Evolutionary conservation across 2,888 invertebrate species (phyloP).

Genomic region (Pantelozetes paolii): DNA sequence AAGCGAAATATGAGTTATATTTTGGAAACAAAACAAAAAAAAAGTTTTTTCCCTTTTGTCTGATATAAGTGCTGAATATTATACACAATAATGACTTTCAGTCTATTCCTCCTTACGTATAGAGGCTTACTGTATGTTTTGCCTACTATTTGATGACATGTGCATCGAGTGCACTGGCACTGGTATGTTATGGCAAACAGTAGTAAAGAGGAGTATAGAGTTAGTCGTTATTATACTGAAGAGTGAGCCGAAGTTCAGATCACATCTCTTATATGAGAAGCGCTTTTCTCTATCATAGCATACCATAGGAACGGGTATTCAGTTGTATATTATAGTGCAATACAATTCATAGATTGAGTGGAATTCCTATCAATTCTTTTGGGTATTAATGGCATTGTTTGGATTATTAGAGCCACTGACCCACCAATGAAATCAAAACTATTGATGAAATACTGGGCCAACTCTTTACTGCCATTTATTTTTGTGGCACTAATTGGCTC

Average conservation of each 20-base stretch:
- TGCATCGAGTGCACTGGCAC: not conserved
- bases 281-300: not conserved
- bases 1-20: too few relatives aligned
- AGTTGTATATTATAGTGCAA: too few relatives aligned
- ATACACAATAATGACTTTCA: too few relatives aligned
- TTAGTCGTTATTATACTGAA: not conserved
- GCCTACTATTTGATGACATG: slow-evolving; percentile 10
- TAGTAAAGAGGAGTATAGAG: not conserved
- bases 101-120: too few relatives aligned
- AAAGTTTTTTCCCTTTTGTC: too few relatives aligned
- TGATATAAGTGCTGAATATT: too few relatives aligned
- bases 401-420: slow-evolving; percentile 23
- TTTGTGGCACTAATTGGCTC: slow-evolving; percentile 26
- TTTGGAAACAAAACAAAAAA: too few relatives aligned
- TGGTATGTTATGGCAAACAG: not conserved
- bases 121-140: not conserved
- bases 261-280: not conserved
- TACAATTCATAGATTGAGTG: too few relatives aligned
- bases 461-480: slow-evolving; percentile 14
- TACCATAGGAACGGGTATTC: too few relatives aligned
- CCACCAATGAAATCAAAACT: slow-evolving; percentile 6
- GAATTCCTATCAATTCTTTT: not conserved
- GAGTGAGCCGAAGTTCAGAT: not conserved
- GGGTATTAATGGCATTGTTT: slow-evolving; percentile 25
- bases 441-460: not conserved